A percentile compares a stretch with the other conserved stretches of the same genome.
Conservation (phyloP, 2,797 vertebrate genomes). For the Lutra lutra region DNA sequence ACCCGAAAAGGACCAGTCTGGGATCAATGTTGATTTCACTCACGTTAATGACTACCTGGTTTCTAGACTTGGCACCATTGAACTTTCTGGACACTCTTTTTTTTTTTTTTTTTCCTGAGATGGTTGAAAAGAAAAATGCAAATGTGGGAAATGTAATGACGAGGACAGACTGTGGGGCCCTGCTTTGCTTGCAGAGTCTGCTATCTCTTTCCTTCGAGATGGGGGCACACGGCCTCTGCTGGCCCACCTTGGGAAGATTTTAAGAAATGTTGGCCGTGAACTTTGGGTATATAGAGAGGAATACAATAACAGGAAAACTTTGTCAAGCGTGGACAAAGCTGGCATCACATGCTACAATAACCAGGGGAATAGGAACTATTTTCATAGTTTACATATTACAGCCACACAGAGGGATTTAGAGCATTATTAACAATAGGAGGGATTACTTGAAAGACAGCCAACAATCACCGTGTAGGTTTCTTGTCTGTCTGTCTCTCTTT, state of each 20-base stretch:
- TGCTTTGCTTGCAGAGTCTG: background rate
- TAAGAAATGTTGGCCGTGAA: background rate
- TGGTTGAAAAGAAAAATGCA: slow-evolving; percentile 15
- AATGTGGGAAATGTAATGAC: background rate
- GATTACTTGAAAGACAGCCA: background rate
- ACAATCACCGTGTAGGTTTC: background rate
- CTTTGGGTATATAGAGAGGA: background rate
- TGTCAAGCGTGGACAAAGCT: background rate
- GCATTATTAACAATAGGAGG: background rate
- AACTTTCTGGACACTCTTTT: background rate
- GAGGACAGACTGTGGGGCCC: background rate
- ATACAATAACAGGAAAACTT: background rate
- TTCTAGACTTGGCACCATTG: background rate
- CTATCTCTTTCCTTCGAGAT: too few species aligned
- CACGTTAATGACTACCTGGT: background rate
- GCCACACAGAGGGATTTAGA: background rate
- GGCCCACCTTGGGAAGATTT: background rate
- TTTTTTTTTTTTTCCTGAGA: background rate
- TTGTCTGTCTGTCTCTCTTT: background rate
- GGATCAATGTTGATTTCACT: background rate
- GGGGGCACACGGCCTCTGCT: background rate
- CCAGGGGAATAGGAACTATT: background rate
- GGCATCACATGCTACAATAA: background rate
- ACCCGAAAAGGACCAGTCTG: background rate
- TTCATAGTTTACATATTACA: background rate